Evolutionary conservation across 2,888 invertebrate genomes (phyloP).

Genomic region (Athalia circularis): DNA sequence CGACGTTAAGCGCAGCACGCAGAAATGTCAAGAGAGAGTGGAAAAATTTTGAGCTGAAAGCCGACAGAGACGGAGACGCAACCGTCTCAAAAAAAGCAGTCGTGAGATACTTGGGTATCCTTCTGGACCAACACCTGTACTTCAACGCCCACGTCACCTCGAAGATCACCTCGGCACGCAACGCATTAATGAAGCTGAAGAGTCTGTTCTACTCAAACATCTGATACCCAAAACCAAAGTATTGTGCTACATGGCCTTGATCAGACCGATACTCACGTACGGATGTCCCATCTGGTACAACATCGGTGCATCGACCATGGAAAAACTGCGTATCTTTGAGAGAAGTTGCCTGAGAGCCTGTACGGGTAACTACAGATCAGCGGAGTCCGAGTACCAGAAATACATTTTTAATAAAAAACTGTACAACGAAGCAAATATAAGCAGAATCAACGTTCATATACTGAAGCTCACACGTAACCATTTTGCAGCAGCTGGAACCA

Average conservation of each 20-base stretch:
- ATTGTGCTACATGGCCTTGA: conserved; percentile 50
- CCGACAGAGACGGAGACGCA: not conserved
- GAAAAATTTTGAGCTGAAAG: conserved; percentile 20
- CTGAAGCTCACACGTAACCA: conserved; percentile 48
- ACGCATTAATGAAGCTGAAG: conserved; percentile 44
- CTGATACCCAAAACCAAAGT: conserved; percentile 49
- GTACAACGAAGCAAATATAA: conserved; percentile 42
- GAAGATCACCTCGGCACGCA: conserved; percentile 51
- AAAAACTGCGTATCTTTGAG: conserved; percentile 52
- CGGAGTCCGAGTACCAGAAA: conserved; percentile 37
- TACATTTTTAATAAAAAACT: conserved; percentile 36
- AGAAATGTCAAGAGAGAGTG: not conserved
- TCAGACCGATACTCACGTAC: conserved; percentile 53
- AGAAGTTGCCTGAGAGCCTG: conserved; percentile 51
- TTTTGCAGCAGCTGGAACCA: conserved; percentile 26
- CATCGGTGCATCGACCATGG: conserved; percentile 48
- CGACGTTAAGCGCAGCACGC: not conserved
- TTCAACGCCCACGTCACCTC: conserved; percentile 26
- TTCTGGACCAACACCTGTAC: conserved; percentile 46
- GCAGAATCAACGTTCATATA: conserved; percentile 43
- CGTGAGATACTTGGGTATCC: conserved; percentile 51
- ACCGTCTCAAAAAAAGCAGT: conserved; percentile 39
- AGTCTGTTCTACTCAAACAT: conserved; percentile 49
- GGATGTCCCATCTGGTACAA: conserved; percentile 52
- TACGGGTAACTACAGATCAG: conserved; percentile 32